Percentiles rank a stretch among this genome's conserved stretches.
Conservation (phyloP, 1,140 invertebrate genomes). For the Eciton burchellii region DNA sequence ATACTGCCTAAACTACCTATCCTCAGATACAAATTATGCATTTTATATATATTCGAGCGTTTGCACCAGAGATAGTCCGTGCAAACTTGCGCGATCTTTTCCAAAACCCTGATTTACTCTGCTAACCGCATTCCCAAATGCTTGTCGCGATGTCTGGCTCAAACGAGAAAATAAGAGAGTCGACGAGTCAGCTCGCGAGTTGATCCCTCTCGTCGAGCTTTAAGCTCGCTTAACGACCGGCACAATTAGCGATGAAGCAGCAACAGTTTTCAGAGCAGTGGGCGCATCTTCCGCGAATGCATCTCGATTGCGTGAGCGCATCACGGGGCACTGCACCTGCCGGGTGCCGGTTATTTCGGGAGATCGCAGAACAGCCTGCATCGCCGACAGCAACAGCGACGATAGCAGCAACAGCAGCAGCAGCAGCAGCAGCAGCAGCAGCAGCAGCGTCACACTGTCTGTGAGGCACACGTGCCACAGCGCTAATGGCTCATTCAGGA, state of each 20-base stretch:
- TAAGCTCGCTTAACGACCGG: conserved; percentile 19
- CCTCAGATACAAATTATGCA: background rate
- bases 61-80: background rate
- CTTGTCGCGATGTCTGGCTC: background rate
- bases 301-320: conserved; percentile 68
- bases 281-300: conserved; percentile 65
- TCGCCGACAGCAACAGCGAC: background rate
- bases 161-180: background rate
- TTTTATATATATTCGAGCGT: background rate
- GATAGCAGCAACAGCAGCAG: background rate
- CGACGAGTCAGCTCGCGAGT: background rate
- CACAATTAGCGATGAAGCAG: conserved; percentile 58
- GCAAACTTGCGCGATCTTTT: background rate
- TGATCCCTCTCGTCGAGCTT: background rate
- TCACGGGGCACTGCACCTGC: conserved; percentile 56
- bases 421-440: background rate
- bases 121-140: background rate
- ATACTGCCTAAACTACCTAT: background rate
- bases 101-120: background rate
- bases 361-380: conserved; percentile 26
- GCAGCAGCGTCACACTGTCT: conserved; percentile 73
- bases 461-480: conserved; percentile 55
- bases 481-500: conserved; percentile 72
- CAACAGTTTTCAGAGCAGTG: conserved; percentile 9
- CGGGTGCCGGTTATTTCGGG: conserved; percentile 65